These are phyloP conservation scores for Varroa destructor DNA, from an alignment of 1,140 invertebrate genomes.

Conservation along the genomic window DNA sequence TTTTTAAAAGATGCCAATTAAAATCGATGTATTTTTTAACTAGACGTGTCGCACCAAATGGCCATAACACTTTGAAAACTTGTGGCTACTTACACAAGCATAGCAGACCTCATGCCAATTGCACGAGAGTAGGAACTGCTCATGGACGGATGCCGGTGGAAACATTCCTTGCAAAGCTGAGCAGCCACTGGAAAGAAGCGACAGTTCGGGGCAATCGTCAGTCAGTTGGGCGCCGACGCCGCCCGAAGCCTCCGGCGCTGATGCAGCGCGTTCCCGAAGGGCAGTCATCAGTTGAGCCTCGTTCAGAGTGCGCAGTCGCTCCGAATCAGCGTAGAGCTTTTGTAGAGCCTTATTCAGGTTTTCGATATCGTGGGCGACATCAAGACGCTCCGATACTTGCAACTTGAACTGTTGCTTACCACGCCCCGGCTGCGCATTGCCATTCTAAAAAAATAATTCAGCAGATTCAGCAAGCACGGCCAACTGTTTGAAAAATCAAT, in stretches of 20 bases:
- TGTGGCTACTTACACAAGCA: background rate
- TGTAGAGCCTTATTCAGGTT: slow-evolving; percentile 6
- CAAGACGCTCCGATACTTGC: background rate
- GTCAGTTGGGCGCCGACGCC: background rate
- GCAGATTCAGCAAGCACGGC: no score
- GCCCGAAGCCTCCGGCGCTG: background rate
- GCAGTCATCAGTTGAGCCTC: background rate
- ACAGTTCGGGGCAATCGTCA: slow-evolving; percentile 4
- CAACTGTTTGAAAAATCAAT: no score
- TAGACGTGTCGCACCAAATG: no score
- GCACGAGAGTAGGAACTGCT: slow-evolving; percentile 7
- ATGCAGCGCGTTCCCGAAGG: background rate
- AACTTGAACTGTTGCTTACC: background rate
- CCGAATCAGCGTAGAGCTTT: background rate
- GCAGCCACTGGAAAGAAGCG: background rate
- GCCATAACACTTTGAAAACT: no score
- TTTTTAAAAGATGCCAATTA: no score
- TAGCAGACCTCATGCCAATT: slow-evolving; percentile 26
- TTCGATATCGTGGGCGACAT: slow-evolving; percentile 22
- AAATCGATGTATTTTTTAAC: no score
- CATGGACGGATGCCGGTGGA: background rate
- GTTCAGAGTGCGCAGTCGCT: background rate
- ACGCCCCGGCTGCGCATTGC: no score
- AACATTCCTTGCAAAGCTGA: slow-evolving; percentile 24
- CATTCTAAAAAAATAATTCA: no score